Conservation (phyloP, 2,113 vertebrate species). For the Psittacula cyanocephala region DNA sequence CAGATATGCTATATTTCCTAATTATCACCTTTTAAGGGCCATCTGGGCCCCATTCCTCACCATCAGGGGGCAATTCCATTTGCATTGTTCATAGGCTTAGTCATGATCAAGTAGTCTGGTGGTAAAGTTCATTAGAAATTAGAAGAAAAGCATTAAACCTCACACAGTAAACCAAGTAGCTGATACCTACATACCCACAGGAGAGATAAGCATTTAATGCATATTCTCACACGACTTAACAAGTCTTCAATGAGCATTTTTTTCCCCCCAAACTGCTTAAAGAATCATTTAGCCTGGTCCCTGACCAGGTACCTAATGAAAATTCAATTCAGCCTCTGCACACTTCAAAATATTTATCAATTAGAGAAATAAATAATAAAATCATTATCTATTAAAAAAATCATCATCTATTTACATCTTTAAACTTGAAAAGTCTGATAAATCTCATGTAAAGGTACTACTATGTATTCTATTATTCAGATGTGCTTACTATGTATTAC, state of each 20-base stretch:
- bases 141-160: constrained; percentile 81
- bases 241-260: constrained; percentile 60
- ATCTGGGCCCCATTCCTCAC: constrained; percentile 98
- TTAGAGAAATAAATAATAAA: constrained; percentile 48
- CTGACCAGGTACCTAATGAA: constrained; percentile 64
- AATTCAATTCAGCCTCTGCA: constrained; percentile 56
- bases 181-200: constrained; percentile 70
- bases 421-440: constrained; percentile 59
- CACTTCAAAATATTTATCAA: constrained; percentile 63
- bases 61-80: constrained; percentile 98
- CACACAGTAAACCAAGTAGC: constrained; percentile 78
- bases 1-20: constrained; percentile 96
- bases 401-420: constrained; percentile 27
- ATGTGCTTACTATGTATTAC: constrained; percentile 14
- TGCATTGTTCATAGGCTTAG: constrained; percentile 98
- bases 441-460: constrained; percentile 51
- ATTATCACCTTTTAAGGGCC: constrained; percentile 99
- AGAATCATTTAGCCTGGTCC: constrained; percentile 62
- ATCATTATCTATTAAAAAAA: constrained; percentile 40
- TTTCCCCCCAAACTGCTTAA: constrained; percentile 16
- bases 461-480: constrained; percentile 45
- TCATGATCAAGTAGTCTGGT: constrained; percentile 94
- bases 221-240: constrained; percentile 68
- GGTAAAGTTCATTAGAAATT: constrained; percentile 95
- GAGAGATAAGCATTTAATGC: constrained; percentile 63